Base-by-base conservation (phyloP, 2,888 invertebrate species). In the Pterostichus madidus region DNA sequence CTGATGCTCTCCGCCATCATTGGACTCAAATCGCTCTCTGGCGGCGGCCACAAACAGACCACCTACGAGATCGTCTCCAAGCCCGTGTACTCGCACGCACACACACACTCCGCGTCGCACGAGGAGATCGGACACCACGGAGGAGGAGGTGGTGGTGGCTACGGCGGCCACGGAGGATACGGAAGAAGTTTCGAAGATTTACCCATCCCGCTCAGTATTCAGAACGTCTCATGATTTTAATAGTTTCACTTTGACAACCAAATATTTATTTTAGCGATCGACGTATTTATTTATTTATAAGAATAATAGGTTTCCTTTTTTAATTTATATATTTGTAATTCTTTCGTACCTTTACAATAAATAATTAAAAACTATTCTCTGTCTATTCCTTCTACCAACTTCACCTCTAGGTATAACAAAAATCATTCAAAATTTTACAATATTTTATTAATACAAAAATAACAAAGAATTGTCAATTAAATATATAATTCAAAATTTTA, bases 21-120 rank as follows among this genome's bases (percentile, higher is more conserved):
- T 81, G 96, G 96, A 0, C 90, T 96, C 82, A 96, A 96, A 87
- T 93, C 94, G 0, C 89, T 96, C 15, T 92, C 94, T 1, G 89
- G 92, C 0, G 92, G 93, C 2, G 94, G 95, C 0, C 93, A 94
- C 84, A 94, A 94, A 87, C 86, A 90, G 86, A 95, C 96, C 7
- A 96, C 96, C 0, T 96, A 96, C 87, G 96, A 96, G 90, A 95
- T 96, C 84, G 94, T 96, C 6, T 94, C 96, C 56, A 96, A 96
- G 86, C 96, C 96, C 0, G 91, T 96, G 0, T 96, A 96, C 88
- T 93, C 93, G 0, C 94, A 94, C 86, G 91, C 94, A 2, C 94
- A 94, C 86, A 93, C 93, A 0, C 94, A 95, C 87, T 92, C 92
- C 64, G 89, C 91, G 2, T 94, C 94, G 83, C 94, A 95, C 83